Evolutionary conservation across 2,888 invertebrate genomes (phyloP).

Genomic region (Chirona hameri): DNA sequence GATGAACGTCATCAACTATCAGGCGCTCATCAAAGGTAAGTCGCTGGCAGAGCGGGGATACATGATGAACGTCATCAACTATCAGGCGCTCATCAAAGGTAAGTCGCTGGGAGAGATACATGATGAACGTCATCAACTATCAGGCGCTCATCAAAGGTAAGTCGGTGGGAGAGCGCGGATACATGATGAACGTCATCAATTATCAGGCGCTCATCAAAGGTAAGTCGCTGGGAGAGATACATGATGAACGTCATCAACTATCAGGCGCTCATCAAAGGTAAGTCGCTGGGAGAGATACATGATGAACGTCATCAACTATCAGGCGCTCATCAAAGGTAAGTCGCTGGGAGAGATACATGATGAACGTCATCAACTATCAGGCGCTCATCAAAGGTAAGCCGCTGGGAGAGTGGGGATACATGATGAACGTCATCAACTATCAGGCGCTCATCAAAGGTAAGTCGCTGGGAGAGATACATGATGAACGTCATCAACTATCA

Average conservation of each 20-base stretch:
- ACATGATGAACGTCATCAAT: no score
- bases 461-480: slow-evolving; percentile 61
- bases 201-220: no score
- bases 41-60: no score
- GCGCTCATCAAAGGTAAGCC: slow-evolving; percentile 70
- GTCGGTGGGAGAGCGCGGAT: neutral
- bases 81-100: no score
- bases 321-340: no score
- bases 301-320: no score
- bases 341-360: slow-evolving; percentile 60
- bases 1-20: slow-evolving; percentile 66
- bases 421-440: no score
- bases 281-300: neutral
- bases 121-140: slow-evolving; percentile 65
- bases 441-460: no score
- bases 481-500: slow-evolving; percentile 69
- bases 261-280: slow-evolving; percentile 78
- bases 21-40: slow-evolving; percentile 75
- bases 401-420: no score
- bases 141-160: slow-evolving; percentile 78
- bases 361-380: slow-evolving; percentile 70
- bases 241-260: slow-evolving; percentile 65
- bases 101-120: slow-evolving; percentile 62
- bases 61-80: no score
- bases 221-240: slow-evolving; percentile 63